Evolutionary conservation across 1,140 invertebrate species (phyloP).

Genomic region (Drosophila carrolli): DNA sequence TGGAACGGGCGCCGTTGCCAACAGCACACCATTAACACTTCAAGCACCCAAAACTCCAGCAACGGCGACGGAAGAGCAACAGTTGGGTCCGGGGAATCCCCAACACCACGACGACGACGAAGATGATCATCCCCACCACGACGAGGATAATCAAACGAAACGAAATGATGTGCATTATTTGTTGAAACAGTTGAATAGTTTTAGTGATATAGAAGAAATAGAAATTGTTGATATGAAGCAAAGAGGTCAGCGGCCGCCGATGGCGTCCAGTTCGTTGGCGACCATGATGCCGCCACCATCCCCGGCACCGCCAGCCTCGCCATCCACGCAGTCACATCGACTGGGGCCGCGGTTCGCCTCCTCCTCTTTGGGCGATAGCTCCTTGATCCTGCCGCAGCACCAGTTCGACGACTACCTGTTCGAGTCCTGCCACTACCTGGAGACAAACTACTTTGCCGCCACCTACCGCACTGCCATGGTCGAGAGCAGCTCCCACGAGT

Average conservation of each 20-base stretch:
- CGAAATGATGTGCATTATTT: constrained; percentile 85
- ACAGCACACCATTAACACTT: constrained; percentile 79
- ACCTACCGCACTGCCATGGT: constrained; percentile 84
- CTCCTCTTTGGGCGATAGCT: constrained; percentile 28
- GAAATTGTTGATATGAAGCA: constrained; percentile 85
- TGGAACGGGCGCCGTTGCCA: constrained; percentile 68
- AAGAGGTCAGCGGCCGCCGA: constrained; percentile 64
- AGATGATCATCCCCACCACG: constrained; percentile 51
- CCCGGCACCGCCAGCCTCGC: constrained; percentile 41
- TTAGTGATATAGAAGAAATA: constrained; percentile 85
- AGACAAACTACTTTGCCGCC: constrained; percentile 84
- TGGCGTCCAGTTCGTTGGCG: constrained; percentile 63
- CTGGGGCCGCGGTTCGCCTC: constrained; percentile 33
- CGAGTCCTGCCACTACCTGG: constrained; percentile 83
- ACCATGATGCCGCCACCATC: constrained; percentile 57
- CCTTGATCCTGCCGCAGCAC: constrained; percentile 53
- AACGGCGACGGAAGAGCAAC: constrained; percentile 37
- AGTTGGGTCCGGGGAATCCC: constrained; percentile 5
- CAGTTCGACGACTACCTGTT: constrained; percentile 83
- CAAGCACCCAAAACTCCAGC: constrained; percentile 65
- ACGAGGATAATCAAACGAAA: constrained; percentile 83
- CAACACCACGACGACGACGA: constrained; percentile 9
- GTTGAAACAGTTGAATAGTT: constrained; percentile 85
- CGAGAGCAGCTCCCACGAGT: constrained; percentile 82
- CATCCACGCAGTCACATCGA: constrained; percentile 77